These are phyloP conservation scores for Eurystomus glaucurus DNA, from an alignment of 2,797 vertebrate genomes.

Conservation along the genomic window DNA sequence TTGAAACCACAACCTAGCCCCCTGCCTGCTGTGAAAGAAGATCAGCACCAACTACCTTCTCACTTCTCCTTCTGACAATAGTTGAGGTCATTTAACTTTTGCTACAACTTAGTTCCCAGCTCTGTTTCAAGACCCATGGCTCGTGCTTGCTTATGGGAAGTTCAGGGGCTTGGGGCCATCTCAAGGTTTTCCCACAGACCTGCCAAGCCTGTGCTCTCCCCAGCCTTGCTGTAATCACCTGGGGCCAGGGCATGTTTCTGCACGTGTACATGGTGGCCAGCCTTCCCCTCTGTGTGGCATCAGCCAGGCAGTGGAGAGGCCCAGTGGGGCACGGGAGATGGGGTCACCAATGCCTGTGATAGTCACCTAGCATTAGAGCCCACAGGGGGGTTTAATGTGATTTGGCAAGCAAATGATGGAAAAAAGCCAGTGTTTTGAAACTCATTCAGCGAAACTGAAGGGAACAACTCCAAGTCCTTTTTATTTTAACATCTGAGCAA, in stretches of 20 bases:
- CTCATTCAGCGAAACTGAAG: background rate
- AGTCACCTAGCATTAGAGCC: background rate
- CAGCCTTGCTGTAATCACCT: background rate
- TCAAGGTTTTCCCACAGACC: background rate
- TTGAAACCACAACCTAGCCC: background rate
- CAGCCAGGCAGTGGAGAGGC: background rate
- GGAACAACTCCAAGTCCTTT: background rate
- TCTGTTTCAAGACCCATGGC: background rate
- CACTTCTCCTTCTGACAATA: background rate
- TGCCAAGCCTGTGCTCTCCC: background rate
- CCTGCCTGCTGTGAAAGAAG: background rate
- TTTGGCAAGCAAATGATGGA: background rate
- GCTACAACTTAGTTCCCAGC: background rate
- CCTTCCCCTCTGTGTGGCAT: background rate
- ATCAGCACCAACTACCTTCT: background rate
- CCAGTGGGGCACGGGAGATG: rapidly evolving
- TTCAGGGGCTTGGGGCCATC: background rate
- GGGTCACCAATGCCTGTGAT: background rate
- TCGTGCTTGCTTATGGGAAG: background rate
- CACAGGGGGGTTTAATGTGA: rapidly evolving
- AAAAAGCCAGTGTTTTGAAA: background rate
- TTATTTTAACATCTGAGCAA: background rate
- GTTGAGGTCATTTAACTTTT: background rate
- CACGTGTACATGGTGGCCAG: rapidly evolving
- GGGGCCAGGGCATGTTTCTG: rapidly evolving